phyloP scores from a whole-genome alignment of 2,113 vertebrate genomes.

The Ophthalmolycus amberensis region DNA sequence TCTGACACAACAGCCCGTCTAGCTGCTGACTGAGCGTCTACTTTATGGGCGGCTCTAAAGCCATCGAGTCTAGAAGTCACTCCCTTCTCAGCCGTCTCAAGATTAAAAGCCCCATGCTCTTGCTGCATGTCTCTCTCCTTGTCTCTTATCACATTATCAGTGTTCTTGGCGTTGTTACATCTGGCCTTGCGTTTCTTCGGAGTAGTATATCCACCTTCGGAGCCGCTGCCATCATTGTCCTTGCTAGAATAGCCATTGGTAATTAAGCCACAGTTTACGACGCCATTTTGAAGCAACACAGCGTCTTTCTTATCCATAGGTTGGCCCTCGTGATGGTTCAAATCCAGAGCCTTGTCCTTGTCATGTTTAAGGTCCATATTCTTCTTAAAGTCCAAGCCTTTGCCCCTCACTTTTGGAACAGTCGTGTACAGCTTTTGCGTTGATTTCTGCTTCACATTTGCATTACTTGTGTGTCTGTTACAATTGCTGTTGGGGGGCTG shows the following conservation, averaged over 20 bases:
- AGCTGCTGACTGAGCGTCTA: conserved; percentile 79
- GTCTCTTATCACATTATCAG: conserved; percentile 88
- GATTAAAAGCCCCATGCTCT: conserved; percentile 85
- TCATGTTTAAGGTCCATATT: conserved; percentile 96
- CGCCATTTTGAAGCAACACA: conserved; percentile 89
- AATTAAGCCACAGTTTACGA: conserved; percentile 89
- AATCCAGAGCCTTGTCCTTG: conserved; percentile 86
- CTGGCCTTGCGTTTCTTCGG: conserved; percentile 93
- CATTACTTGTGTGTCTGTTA: conserved; percentile 74
- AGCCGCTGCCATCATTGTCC: conserved; percentile 96
- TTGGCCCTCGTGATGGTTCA: conserved; percentile 86
- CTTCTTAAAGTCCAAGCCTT: conserved; percentile 90
- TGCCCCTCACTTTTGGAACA: conserved; percentile 88
- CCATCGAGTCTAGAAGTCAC: conserved; percentile 83
- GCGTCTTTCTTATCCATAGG: conserved; percentile 88
- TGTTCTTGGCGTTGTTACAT: conserved; percentile 90
- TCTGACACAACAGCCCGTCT: conserved; percentile 74
- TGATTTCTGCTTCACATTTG: conserved; percentile 77
- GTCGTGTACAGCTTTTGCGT: conserved; percentile 68
- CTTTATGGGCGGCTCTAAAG: conserved; percentile 86
- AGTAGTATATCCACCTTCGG: conserved; percentile 94
- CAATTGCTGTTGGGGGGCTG: conserved; percentile 77
- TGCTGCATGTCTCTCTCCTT: conserved; percentile 91
- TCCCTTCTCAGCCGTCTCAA: conserved; percentile 86
- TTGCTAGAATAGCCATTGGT: conserved; percentile 94